A percentile compares a stretch with the other conserved stretches of the same genome.
Evolutionary conservation across 2,888 invertebrate genomes (phyloP).

Genomic region (Linhomoeus sp.): DNA sequence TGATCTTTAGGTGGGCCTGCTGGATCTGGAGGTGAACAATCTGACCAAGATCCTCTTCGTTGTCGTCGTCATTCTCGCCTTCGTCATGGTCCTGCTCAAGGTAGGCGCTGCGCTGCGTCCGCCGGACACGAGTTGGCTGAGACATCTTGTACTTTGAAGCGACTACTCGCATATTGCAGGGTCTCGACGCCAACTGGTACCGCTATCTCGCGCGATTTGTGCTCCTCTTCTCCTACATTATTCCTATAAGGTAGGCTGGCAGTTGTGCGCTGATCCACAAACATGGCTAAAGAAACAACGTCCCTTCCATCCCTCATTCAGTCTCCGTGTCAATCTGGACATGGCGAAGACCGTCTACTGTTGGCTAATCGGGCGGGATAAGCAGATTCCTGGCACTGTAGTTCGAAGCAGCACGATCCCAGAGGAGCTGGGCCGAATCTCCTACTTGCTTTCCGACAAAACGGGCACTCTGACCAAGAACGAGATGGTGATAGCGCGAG

Average conservation of each 20-base stretch:
- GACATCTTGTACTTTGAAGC: too few species aligned
- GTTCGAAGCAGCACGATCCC: constrained; percentile 94
- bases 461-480: constrained; percentile 96
- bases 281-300: too few species aligned
- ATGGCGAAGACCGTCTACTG: constrained; percentile 86
- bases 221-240: constrained; percentile 91
- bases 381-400: constrained; percentile 74
- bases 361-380: constrained; percentile 83
- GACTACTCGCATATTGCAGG: constrained; percentile 37
- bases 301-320: constrained; percentile 31
- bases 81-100: constrained; percentile 86
- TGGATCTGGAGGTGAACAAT: constrained; percentile 87
- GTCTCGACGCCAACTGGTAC: constrained; percentile 88
- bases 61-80: constrained; percentile 66
- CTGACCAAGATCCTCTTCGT: constrained; percentile 81
- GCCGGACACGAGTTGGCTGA: too few species aligned
- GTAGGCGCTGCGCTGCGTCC: constrained; percentile 17
- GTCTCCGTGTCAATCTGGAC: constrained; percentile 88
- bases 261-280: neutral
- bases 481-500: constrained; percentile 52
- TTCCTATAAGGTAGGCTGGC: constrained; percentile 58
- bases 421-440: constrained; percentile 86
- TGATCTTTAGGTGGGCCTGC: constrained; percentile 42
- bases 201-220: constrained; percentile 87
- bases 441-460: constrained; percentile 89